Evolutionary conservation across 2,113 vertebrate genomes (phyloP).

Genomic region (Cyanoliseus patagonus): DNA sequence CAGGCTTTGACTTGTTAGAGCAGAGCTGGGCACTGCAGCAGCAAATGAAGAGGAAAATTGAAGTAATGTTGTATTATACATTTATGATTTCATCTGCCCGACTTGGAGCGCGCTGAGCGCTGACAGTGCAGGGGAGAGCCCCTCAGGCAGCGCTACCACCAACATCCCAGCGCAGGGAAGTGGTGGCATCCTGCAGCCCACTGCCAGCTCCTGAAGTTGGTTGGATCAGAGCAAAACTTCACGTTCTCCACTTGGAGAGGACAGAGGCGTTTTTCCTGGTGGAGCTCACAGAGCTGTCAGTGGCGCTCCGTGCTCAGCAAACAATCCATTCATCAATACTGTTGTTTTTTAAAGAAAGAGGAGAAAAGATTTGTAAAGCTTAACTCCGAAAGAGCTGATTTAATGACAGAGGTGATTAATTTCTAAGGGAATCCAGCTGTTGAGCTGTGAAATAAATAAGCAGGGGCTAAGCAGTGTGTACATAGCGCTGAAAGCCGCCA

Average conservation of each 20-base stretch:
- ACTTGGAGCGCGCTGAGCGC: constrained; percentile 80
- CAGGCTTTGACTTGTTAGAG: constrained; percentile 80
- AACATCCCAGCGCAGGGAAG: background rate
- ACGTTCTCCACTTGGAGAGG: background rate
- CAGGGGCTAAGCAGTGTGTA: background rate
- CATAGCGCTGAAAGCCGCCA: background rate
- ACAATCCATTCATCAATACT: constrained; percentile 60
- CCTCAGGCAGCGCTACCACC: background rate
- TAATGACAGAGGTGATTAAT: constrained; percentile 70
- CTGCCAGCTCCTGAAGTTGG: background rate
- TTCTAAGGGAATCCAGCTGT: constrained; percentile 55
- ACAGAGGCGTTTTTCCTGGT: background rate
- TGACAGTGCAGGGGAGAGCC: constrained; percentile 57
- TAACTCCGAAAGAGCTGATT: constrained; percentile 54
- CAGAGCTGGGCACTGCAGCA: constrained; percentile 89
- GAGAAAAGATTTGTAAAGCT: constrained; percentile 41
- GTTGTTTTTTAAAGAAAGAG: background rate
- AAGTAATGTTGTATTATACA: constrained; percentile 99
- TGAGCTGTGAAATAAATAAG: constrained; percentile 32
- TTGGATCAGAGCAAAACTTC: background rate
- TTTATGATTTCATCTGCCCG: constrained; percentile 92
- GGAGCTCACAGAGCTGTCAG: background rate
- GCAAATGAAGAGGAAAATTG: constrained; percentile 99
- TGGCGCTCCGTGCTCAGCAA: constrained; percentile 21
- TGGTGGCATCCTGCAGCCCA: background rate